phyloP scores from a whole-genome alignment of 2,797 vertebrate genomes.

The Helarctos malayanus region DNA sequence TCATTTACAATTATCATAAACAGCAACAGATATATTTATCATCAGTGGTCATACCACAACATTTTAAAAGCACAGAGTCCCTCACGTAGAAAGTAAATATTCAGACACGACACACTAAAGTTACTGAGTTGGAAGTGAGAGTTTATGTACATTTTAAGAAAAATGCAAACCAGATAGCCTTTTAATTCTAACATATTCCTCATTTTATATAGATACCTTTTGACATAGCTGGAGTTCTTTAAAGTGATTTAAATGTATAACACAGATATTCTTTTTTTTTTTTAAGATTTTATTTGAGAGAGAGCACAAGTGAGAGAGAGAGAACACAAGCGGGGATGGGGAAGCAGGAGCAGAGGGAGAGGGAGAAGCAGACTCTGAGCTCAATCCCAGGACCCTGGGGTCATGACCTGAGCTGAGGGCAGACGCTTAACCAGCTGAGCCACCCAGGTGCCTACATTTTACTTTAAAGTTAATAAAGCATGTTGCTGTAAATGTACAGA shows the following conservation, averaged over 20 bases:
- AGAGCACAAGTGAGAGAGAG: no score
- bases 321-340: no score
- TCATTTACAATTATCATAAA: constrained; percentile 43
- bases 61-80: background rate
- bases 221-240: background rate
- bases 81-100: constrained; percentile 20
- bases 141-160: constrained; percentile 54
- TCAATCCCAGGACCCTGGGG: no score
- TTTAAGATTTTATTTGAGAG: no score
- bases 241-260: background rate
- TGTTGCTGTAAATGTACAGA: background rate
- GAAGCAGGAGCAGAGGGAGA: no score
- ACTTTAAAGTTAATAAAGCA: background rate
- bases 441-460: background rate
- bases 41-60: background rate
- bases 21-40: background rate
- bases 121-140: constrained; percentile 45
- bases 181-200: constrained; percentile 58
- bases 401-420: no score
- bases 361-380: no score
- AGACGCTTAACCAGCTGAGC: no score
- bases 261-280: background rate
- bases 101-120: background rate
- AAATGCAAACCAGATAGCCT: constrained; percentile 9
- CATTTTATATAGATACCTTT: background rate